phyloP scores from a whole-genome alignment of 2,797 vertebrate species.

The Myripristis murdjan region DNA sequence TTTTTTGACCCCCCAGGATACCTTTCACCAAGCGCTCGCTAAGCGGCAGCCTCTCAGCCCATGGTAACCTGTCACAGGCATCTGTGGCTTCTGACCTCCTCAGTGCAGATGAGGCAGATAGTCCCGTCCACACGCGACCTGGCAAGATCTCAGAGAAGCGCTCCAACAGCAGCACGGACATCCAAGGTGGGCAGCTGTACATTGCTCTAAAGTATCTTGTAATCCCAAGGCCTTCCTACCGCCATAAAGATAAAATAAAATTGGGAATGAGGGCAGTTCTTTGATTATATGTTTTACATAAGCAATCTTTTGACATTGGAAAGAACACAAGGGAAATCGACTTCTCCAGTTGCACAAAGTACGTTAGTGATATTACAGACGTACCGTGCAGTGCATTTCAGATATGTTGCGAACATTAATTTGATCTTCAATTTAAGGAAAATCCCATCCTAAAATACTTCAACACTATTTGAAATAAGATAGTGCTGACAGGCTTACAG shows the following conservation, averaged over 20 bases:
- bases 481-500: no score
- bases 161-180: slow-evolving; percentile 90
- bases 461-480: no score
- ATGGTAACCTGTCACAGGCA: slow-evolving; percentile 89
- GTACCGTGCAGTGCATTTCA: no score
- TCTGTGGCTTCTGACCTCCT: slow-evolving; percentile 87
- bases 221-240: not conserved
- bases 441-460: no score
- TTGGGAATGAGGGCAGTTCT: no score
- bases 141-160: slow-evolving; percentile 90
- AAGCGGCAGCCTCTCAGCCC: slow-evolving; percentile 85
- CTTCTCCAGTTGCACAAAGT: no score
- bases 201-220: slow-evolving; percentile 9
- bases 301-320: no score
- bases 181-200: slow-evolving; percentile 86
- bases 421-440: no score
- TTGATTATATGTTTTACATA: no score
- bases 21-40: slow-evolving; percentile 85
- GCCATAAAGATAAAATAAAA: no score
- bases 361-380: no score
- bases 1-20: slow-evolving; percentile 78
- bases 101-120: slow-evolving; percentile 88
- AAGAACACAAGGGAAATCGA: no score
- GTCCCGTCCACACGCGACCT: slow-evolving; percentile 79
- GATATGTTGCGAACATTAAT: not conserved